Percentiles rank a stretch among this genome's conserved stretches.
Evolutionary conservation across 1,140 invertebrate species (phyloP).

Genomic region (Leptoteleia sp.): DNA sequence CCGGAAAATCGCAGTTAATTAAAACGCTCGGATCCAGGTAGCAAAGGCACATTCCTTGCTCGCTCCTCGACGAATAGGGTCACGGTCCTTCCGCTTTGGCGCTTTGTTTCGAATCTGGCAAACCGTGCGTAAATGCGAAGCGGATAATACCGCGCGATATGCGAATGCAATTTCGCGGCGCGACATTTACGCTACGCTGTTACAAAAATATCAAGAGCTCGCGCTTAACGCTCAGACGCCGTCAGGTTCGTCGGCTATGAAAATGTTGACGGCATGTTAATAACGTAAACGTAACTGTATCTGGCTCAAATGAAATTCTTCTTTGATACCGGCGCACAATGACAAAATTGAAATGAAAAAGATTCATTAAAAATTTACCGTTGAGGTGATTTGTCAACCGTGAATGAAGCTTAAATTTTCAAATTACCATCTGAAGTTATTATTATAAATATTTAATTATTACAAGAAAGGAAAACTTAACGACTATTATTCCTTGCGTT

Average conservation of each 20-base stretch:
- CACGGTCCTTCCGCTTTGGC: constrained; percentile 30
- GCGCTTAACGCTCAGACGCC: constrained; percentile 14
- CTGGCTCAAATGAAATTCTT: too few relatives aligned
- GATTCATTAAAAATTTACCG: too few relatives aligned
- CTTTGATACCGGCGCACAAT: too few relatives aligned
- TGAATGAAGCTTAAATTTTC: too few relatives aligned
- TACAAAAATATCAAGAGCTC: constrained; percentile 35
- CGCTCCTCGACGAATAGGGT: constrained; percentile 22
- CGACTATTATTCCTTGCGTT: too few relatives aligned
- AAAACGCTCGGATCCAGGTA: constrained; percentile 59
- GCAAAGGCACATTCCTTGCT: constrained; percentile 42
- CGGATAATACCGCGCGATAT: constrained; percentile 16
- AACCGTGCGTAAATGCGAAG: constrained; percentile 14
- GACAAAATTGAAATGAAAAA: too few relatives aligned
- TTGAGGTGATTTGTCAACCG: too few relatives aligned
- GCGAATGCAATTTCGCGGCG: constrained; percentile 23
- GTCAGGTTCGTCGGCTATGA: constrained; percentile 4
- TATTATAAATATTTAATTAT: too few relatives aligned
- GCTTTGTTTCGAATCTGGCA: constrained; percentile 43
- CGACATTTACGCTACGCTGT: constrained; percentile 31
- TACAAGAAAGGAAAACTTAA: too few relatives aligned
- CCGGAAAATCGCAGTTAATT: constrained; percentile 59
- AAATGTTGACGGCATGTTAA: constrained; percentile 36
- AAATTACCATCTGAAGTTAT: too few relatives aligned
- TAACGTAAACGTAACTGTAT: too few relatives aligned